Base-by-base conservation (phyloP, 1,140 invertebrate genomes). In the Drosophila saltans region DNA sequence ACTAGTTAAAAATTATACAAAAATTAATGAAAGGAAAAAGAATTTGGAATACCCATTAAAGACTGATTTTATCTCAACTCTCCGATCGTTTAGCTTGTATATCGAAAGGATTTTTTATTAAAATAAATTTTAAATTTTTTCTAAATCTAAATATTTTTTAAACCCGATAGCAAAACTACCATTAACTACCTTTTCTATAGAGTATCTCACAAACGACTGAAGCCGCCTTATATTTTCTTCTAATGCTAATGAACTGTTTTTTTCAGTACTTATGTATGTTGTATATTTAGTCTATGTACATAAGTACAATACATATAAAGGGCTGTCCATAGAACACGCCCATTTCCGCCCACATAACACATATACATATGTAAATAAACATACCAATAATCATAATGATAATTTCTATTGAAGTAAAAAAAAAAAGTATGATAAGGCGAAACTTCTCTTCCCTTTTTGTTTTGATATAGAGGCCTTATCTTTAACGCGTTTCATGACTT, bases 221-320 rank as follows among this genome's bases (percentile, higher is more conserved):
- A 7, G 21, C 21, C 45, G 45, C 5, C n/a, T 39, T 26, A 43
- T 2, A 3, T 57, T 28, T 43, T 11, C 9, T 16, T 9, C 3
- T 56, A 9, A 55, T 55, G 74, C 58, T 76, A 69, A 76, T 70
- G 74, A 76, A 65, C 66, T 64, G 8, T 26, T 26, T 52, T 36
- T 7, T 7, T 10, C 0, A 26, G 9, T 52, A 26, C 45, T 2
- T 52, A 4, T 24, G 16, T 16, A 16, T 16, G 7, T 52, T 36
- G 33, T 7, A 6, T 36, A 36, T 36, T 5, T 36, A 36, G 33
- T 36, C 1, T 6, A 36, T 36, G 33, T 36, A 36, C 4, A 4
- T 30, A 30, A 3, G 28, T 30, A 30, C 33, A 8, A 26, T 52
- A 52, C 16, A 63, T 41, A 16, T 36, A 59, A 58, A 16, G 11